Evolutionary conservation across 2,113 vertebrate species (phyloP), one percentile per base, ranked within the genome.

Genomic region (Herpetotheres cachinnans): DNA sequence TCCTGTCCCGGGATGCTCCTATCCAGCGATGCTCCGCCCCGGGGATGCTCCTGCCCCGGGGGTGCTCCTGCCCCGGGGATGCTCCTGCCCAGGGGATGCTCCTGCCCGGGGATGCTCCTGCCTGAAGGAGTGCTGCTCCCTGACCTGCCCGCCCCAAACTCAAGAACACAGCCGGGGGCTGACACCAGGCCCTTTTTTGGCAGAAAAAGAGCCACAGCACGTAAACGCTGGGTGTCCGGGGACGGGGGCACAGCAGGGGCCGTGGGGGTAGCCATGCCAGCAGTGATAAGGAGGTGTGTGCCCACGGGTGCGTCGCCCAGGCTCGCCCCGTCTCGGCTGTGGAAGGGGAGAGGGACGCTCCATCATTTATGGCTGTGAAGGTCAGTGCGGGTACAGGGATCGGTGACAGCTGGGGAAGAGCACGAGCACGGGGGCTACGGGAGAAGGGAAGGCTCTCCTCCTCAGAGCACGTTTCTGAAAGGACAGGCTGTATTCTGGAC

Each of bases 181-280:
- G 63, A 14, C 22, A 69, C 6, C 59, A 11, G 21, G 34, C 2
- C 10, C 3, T 1, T n/a, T 56, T 52, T 58, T 10, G 34, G 42
- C 71, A 80, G 26, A 32, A 34, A 13, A 49, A 36, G 54, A 49
- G 44, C 5, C 63, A 29, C 46, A 26, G 59, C 36, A 2, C 0
- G 5, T 5, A 16, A 40, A 6, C 1, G 2, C 20, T 16, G 5
- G 7, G 19, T 24, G n/a, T 34, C 34, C n/a, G 5, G 12, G 38
- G 72, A 24, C 54, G 20, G 36, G 19, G 62, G 24, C 7, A 42
- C 54, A 26, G 29, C 21, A 4, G 17, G 29, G 18, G 21, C 52
- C 27, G 0, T 0, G 26, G 42, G 16, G 19, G 22, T 3, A 34
- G 20, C 32, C 49, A 0, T 1, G 46, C 10, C 80, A 36, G 80